Conservation (phyloP, 1,140 invertebrate genomes). For the Conopomorpha cramerella region DNA sequence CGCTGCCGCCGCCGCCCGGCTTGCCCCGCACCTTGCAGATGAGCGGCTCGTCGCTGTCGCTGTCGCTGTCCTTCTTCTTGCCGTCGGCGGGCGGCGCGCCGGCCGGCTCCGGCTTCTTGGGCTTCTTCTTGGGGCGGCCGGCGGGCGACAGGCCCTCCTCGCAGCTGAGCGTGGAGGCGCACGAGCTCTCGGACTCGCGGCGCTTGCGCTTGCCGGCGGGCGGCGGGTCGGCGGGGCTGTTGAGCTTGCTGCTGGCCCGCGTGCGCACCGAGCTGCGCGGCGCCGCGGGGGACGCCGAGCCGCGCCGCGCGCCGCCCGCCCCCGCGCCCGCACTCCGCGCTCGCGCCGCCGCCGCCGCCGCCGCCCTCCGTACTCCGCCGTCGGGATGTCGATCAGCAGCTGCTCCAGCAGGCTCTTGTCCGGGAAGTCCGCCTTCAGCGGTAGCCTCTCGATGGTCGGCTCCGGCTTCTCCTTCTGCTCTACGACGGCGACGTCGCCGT, state of each 20-base stretch:
- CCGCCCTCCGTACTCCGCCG: constrained; percentile 60
- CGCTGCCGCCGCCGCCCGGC: no score
- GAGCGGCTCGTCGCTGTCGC: constrained; percentile 79
- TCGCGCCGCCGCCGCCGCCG: constrained; percentile 55
- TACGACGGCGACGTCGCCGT: constrained; percentile 23
- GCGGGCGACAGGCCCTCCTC: constrained; percentile 59
- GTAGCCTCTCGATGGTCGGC: constrained; percentile 29
- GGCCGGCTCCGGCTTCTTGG: constrained; percentile 23
- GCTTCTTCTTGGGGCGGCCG: constrained; percentile 36
- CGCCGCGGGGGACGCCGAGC: no score
- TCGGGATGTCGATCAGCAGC: constrained; percentile 77
- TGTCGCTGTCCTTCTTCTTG: constrained; percentile 68
- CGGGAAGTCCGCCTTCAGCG: constrained; percentile 54
- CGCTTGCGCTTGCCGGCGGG: constrained; percentile 67
- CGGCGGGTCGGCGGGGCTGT: no score
- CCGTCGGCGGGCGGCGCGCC: constrained; percentile 12
- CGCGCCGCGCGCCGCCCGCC: constrained; percentile 43
- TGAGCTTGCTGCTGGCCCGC: no score
- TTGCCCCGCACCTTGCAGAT: constrained; percentile 71
- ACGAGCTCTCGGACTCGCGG: constrained; percentile 78
- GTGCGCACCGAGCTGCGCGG: no score
- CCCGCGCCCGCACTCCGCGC: constrained; percentile 37
- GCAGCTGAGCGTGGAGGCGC: constrained; percentile 63
- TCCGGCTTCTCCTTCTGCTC: constrained; percentile 19
- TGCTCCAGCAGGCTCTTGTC: constrained; percentile 74